phyloP scores from a whole-genome alignment of 2,113 vertebrate species.

The Empidonax alnorum region DNA sequence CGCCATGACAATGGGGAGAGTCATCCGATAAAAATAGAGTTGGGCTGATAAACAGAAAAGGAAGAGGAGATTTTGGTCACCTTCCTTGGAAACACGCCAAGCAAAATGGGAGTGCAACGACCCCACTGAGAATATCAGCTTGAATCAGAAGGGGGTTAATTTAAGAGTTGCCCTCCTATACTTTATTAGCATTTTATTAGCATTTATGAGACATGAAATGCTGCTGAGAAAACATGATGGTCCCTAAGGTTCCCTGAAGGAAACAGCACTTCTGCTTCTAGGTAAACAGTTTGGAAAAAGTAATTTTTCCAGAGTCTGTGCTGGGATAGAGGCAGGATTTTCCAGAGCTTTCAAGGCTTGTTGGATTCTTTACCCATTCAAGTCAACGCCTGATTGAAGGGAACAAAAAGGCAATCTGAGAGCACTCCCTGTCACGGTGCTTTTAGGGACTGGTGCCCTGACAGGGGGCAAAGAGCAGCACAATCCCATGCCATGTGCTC shows the following conservation, averaged over 20 bases:
- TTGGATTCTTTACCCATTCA: neutral
- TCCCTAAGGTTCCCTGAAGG: neutral
- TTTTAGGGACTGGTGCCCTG: too few relatives aligned
- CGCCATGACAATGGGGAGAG: constrained; percentile 54
- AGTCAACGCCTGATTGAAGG: too few relatives aligned
- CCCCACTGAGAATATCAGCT: neutral
- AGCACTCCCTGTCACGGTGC: too few relatives aligned
- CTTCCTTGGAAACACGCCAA: neutral
- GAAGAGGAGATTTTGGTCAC: neutral
- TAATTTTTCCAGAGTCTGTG: neutral
- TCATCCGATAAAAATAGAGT: constrained; percentile 52
- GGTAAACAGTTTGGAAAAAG: neutral
- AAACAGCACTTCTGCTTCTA: neutral
- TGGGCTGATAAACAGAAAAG: constrained; percentile 21
- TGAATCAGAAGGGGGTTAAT: neutral
- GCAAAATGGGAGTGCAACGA: neutral
- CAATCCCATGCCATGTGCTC: neutral
- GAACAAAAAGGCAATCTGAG: too few relatives aligned
- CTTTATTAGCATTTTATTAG: neutral
- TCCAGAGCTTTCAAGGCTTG: neutral
- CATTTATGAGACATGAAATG: neutral
- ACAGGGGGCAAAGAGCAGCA: too few relatives aligned
- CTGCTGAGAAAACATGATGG: neutral
- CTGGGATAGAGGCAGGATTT: neutral
- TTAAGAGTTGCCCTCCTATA: neutral